Conservation (phyloP, 2,888 invertebrate species). For the Cheilosia pagana region DNA sequence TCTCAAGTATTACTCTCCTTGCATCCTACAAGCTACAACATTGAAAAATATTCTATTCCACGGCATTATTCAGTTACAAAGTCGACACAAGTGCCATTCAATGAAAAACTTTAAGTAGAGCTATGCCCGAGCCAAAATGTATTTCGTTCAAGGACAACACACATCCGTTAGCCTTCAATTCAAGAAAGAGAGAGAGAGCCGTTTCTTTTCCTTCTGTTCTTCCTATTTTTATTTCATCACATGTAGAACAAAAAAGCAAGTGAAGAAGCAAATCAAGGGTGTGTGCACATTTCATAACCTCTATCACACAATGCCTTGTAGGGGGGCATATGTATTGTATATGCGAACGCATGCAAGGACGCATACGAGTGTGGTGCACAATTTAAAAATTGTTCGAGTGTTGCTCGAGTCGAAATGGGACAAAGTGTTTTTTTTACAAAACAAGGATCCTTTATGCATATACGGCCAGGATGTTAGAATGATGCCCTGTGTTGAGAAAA, state of each 20-base stretch:
- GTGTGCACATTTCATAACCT: slow-evolving; percentile 14
- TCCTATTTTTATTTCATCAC: not conserved
- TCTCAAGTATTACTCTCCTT: not conserved
- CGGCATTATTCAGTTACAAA: not conserved
- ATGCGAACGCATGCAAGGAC: not conserved
- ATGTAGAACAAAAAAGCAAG: not conserved
- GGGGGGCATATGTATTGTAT: too few relatives aligned
- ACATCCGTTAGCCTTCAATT: slow-evolving; percentile 11
- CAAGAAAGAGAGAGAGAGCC: not conserved
- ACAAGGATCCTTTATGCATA: not conserved
- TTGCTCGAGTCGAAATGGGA: not conserved
- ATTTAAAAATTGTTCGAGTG: slow-evolving; percentile 13
- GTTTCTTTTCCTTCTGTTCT: not conserved
- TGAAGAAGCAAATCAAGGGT: slow-evolving; percentile 7
- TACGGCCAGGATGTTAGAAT: not conserved
- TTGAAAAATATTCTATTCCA: not conserved
- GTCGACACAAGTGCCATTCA: slow-evolving; percentile 9
- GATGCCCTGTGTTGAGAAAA: not conserved
- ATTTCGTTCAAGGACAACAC: slow-evolving; percentile 9
- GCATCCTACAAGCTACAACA: not conserved
- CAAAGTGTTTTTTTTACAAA: slow-evolving; percentile 9
- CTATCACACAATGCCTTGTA: not conserved
- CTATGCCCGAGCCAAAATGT: not conserved
- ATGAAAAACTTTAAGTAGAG: slow-evolving; percentile 4
- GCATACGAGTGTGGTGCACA: not conserved